Percentiles rank a stretch among this genome's conserved stretches.
These are phyloP conservation scores for Lithosia quadra DNA, from an alignment of 2,888 invertebrate species.

Conservation along the genomic window DNA sequence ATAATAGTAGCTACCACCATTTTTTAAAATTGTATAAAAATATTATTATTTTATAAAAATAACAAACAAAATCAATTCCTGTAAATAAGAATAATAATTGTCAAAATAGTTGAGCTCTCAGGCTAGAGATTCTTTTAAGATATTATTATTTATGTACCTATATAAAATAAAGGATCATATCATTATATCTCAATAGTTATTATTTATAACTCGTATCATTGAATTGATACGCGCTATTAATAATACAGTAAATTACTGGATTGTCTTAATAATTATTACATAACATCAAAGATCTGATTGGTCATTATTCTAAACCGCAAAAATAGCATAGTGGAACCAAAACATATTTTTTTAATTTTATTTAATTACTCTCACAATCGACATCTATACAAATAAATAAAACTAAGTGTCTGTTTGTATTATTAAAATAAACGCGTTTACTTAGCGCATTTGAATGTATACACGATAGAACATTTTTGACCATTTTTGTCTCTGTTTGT, in stretches of 20 bases:
- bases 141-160: constrained; percentile 13
- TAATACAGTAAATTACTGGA: background rate
- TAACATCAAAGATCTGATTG: background rate
- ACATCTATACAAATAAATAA: too few species aligned
- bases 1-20: constrained; percentile 58
- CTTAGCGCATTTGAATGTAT: too few species aligned
- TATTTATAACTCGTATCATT: background rate
- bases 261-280: background rate
- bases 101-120: constrained; percentile 28
- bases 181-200: background rate
- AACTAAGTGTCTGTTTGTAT: too few species aligned
- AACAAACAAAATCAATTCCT: constrained; percentile 45
- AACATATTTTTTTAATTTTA: background rate
- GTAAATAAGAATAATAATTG: constrained; percentile 27
- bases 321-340: background rate
- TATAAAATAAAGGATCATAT: background rate
- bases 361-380: background rate
- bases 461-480: too few species aligned
- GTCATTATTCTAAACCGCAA: background rate
- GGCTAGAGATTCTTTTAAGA: constrained; percentile 15
- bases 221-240: background rate
- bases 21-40: constrained; percentile 47
- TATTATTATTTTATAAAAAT: constrained; percentile 26
- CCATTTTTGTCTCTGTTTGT: too few species aligned
- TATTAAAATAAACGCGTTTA: too few species aligned